These are phyloP conservation scores for Probaryconus sp. DNA, from an alignment of 1,140 invertebrate genomes.

Conservation along the genomic window DNA sequence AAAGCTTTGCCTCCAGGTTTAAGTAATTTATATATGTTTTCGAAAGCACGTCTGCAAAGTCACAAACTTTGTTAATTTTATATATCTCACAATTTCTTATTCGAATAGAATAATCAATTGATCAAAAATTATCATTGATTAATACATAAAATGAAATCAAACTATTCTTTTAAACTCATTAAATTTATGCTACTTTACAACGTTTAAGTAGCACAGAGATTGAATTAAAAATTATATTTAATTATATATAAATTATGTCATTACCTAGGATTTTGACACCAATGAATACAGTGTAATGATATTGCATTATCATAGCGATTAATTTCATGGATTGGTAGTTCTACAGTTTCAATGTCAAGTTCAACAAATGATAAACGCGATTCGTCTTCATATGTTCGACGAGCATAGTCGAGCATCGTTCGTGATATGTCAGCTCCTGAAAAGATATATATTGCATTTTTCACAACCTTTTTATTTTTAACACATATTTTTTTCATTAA, in stretches of 20 bases:
- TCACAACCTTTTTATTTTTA: background rate
- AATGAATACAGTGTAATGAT: conserved; percentile 90
- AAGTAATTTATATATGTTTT: conserved; percentile 83
- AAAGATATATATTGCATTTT: conserved; percentile 20
- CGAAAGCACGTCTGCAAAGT: conserved; percentile 80
- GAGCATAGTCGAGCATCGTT: conserved; percentile 85
- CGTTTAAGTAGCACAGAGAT: too few relatives aligned
- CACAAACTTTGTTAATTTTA: background rate
- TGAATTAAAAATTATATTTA: too few relatives aligned
- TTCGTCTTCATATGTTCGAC: conserved; percentile 75
- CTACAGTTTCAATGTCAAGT: conserved; percentile 81
- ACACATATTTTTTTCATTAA: background rate
- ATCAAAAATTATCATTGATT: too few relatives aligned
- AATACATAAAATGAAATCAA: too few relatives aligned
- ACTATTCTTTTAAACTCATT: too few relatives aligned
- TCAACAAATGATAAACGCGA: conserved; percentile 80
- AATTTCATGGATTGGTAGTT: conserved; percentile 76
- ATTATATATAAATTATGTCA: too few relatives aligned
- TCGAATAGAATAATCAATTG: too few relatives aligned
- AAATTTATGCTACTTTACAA: too few relatives aligned
- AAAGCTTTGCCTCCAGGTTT: conserved; percentile 83
- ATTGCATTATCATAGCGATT: conserved; percentile 84
- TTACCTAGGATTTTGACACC: conserved; percentile 87
- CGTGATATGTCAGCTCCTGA: conserved; percentile 84
- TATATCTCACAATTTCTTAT: background rate